Conservation (phyloP, 2,797 vertebrate genomes). For the Threskiornis aethiopicus region DNA sequence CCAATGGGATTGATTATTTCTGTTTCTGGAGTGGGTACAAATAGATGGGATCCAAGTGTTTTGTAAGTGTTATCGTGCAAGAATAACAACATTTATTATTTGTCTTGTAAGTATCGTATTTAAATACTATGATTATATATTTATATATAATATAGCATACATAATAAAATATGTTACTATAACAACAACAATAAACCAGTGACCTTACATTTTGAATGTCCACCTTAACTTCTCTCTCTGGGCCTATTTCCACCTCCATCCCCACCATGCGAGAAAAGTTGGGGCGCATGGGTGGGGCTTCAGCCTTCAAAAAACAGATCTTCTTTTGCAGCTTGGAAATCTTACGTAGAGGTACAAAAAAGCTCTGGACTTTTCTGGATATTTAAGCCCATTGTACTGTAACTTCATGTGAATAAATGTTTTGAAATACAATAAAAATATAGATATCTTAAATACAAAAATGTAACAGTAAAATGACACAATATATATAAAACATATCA, state of each 20-base stretch:
- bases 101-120: not conserved
- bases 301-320: not conserved
- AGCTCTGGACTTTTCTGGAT: not conserved
- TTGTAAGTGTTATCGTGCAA: not conserved
- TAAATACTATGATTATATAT: not conserved
- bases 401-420: not conserved
- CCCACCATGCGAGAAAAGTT: not conserved
- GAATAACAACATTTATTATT: not conserved
- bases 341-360: not conserved
- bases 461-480: not conserved
- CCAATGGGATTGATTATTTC: not conserved
- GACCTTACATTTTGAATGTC: not conserved
- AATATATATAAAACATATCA: not conserved
- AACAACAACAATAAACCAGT: not conserved
- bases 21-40: not conserved
- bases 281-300: not conserved
- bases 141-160: not conserved
- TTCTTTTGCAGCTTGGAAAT: not conserved
- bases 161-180: not conserved
- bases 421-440: not conserved
- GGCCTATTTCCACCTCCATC: not conserved
- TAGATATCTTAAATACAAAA: not conserved
- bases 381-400: not conserved
- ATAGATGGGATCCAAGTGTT: not conserved
- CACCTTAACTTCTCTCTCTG: not conserved